Conservation (phyloP, 2,888 invertebrate genomes). For the Drosophila borborema region DNA sequence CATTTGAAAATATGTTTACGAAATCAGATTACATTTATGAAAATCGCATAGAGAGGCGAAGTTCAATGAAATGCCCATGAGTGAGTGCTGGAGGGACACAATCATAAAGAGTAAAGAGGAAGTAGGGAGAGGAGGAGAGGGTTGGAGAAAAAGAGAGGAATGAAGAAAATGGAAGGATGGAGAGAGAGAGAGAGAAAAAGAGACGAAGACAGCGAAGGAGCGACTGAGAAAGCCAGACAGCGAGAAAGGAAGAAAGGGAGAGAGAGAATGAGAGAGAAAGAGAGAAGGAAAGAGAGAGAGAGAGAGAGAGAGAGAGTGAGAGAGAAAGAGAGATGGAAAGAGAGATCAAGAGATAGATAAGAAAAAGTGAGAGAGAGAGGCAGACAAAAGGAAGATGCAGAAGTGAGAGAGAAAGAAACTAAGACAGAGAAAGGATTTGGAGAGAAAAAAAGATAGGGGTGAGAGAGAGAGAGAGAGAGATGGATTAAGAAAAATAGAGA, state of each 20-base stretch:
- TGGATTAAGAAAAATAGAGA: neutral
- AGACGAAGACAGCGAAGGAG: neutral
- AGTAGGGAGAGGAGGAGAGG: neutral
- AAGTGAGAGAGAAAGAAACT: neutral
- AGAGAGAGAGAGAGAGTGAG: neutral
- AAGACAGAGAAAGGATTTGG: neutral
- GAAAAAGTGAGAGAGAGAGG: neutral
- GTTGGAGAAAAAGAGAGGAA: neutral
- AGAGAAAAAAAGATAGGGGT: neutral
- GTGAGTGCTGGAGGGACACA: neutral
- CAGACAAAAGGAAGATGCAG: neutral
- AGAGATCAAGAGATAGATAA: neutral
- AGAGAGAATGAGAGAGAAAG: neutral
- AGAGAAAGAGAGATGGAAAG: neutral
- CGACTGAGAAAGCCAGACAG: neutral
- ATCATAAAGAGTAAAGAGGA: neutral
- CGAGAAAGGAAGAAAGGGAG: no score
- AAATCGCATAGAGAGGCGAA: neutral
- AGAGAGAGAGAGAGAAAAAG: neutral
- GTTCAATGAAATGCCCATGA: neutral
- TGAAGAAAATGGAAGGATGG: neutral
- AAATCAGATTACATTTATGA: no score
- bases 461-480: neutral
- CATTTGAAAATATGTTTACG: no score
- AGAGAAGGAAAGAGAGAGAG: neutral